Evolutionary conservation across 2,888 invertebrate species (phyloP).

Genomic region (Gymnosoma rotundatum): DNA sequence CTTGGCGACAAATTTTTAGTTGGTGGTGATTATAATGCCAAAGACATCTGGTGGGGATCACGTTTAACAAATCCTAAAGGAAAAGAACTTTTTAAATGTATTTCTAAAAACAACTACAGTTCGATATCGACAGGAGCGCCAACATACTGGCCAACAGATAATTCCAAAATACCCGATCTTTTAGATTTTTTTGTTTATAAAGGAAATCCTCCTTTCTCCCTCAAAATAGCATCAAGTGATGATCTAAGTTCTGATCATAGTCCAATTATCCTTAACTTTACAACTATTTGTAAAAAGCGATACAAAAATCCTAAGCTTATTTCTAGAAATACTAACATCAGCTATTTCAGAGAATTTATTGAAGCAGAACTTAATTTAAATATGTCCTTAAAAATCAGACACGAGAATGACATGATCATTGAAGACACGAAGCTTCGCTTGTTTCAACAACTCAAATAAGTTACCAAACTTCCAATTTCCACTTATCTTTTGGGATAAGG

Average conservation of each 20-base stretch:
- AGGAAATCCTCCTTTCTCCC: too few species aligned
- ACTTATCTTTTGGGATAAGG: background rate
- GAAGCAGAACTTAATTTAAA: too few species aligned
- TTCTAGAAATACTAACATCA: too few species aligned
- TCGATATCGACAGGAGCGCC: background rate
- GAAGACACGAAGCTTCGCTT: background rate
- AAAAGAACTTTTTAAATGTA: background rate
- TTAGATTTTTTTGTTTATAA: background rate
- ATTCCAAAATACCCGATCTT: background rate
- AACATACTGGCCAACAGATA: background rate
- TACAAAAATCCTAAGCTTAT: too few species aligned
- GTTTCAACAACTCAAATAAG: background rate
- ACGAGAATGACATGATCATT: background rate
- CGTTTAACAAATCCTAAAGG: background rate
- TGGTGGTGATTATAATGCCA: too few species aligned
- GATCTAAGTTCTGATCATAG: too few species aligned
- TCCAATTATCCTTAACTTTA: too few species aligned
- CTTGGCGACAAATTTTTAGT: too few species aligned
- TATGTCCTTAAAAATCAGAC: background rate
- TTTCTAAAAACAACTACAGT: background rate
- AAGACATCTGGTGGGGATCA: too few species aligned
- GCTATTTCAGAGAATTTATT: too few species aligned
- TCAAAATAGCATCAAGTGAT: too few species aligned
- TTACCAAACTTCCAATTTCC: background rate
- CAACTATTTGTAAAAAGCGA: too few species aligned